These are phyloP conservation scores for Phragmatobia fuliginosa DNA, from an alignment of 2,888 invertebrate genomes.

Conservation along the genomic window DNA sequence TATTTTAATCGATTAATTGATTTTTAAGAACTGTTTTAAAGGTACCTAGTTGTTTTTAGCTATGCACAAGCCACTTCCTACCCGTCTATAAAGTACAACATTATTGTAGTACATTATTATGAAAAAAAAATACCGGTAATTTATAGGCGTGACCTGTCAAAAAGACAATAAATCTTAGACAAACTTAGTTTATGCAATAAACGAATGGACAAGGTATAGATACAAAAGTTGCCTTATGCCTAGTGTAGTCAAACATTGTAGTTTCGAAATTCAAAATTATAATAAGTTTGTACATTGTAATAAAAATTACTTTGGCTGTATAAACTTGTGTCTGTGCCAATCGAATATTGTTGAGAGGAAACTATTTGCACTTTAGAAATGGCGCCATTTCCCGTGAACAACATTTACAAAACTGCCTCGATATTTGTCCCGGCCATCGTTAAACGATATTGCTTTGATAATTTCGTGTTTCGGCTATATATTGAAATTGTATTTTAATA, in stretches of 20 bases:
- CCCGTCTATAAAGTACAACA: too few relatives aligned
- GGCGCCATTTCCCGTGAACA: constrained; percentile 57
- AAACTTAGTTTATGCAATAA: too few relatives aligned
- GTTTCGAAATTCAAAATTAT: not conserved
- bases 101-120: too few relatives aligned
- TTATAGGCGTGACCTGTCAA: too few relatives aligned
- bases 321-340: constrained; percentile 36
- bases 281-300: not conserved
- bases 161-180: too few relatives aligned
- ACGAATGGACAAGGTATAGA: too few relatives aligned
- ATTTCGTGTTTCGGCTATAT: constrained; percentile 45
- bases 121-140: too few relatives aligned
- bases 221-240: too few relatives aligned
- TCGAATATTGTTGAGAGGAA: constrained; percentile 47
- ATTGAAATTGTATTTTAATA: constrained; percentile 53
- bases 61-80: too few relatives aligned
- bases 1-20: too few relatives aligned
- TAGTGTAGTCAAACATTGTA: not conserved
- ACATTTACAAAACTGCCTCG: constrained; percentile 51
- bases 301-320: constrained; percentile 33
- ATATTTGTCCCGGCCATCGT: constrained; percentile 42
- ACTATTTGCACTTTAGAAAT: constrained; percentile 57
- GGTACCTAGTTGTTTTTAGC: too few relatives aligned
- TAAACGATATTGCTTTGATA: constrained; percentile 52
- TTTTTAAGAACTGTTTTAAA: too few relatives aligned